A percentile compares a stretch with the other conserved stretches of the same genome.
Conservation (phyloP, 2,797 vertebrate genomes). For the Takifugu rubripes region DNA sequence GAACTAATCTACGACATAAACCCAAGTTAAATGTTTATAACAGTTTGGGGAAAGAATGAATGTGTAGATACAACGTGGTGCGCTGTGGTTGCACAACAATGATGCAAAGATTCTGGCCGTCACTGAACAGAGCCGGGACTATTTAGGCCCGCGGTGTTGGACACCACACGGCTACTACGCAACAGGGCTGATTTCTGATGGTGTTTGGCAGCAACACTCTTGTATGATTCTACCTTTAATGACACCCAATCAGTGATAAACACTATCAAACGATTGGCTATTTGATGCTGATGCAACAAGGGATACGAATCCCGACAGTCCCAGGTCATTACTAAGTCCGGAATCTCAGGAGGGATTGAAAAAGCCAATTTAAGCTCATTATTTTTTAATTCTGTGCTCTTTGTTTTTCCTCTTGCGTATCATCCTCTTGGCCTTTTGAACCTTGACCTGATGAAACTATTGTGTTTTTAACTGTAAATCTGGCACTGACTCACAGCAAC, state of each 20-base stretch:
- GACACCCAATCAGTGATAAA: neutral
- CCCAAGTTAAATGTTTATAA: constrained; percentile 2
- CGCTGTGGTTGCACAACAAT: neutral
- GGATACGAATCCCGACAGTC: neutral
- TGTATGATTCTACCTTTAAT: neutral
- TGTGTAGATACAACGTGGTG: neutral
- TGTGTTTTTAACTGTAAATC: no score
- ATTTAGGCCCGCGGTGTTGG: constrained; percentile 33
- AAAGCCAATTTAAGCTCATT: no score
- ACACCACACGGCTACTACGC: constrained; percentile 36
- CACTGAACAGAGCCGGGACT: constrained; percentile 22
- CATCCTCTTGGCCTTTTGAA: no score
- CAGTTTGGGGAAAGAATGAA: neutral
- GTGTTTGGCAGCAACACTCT: constrained; percentile 15
- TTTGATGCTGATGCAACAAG: neutral
- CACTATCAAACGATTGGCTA: no score
- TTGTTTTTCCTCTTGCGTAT: no score
- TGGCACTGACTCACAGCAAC: no score
- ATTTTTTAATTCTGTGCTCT: no score
- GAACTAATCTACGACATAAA: constrained; percentile 4
- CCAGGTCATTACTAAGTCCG: neutral
- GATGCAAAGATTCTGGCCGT: constrained; percentile 3
- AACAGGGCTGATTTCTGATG: constrained; percentile 26
- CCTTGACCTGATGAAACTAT: no score
- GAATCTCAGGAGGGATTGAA: neutral